Evolutionary conservation across 2,888 invertebrate species (phyloP), one percentile per base, ranked within the genome.

Genomic region (Opisthograptis luteolata): DNA sequence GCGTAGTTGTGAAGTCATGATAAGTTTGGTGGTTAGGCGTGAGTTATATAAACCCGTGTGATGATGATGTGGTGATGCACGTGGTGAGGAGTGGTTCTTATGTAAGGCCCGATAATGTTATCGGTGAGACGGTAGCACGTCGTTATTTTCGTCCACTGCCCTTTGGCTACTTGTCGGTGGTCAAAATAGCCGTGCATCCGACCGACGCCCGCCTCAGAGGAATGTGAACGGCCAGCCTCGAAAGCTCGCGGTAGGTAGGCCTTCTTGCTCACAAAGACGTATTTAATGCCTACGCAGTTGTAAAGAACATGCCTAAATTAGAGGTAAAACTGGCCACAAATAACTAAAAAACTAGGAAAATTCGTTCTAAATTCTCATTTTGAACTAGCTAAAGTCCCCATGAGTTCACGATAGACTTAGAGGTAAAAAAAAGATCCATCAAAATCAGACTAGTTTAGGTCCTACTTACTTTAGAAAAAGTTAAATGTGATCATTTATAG

Each of bases 41-140:
- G 36, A 44, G 61, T 59, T 59, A 58, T 13, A 36, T 36, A 41
- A 45, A 46, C 15, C 36, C 36, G 34, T 44, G 47, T 62, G 60
- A 56, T 60, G 56, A 55, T 57, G 37, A 32, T 49, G 42, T 61
- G 64, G 58, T 64, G 64, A 36, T 73, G 73, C 80, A 79, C 78
- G 80, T 81, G 79, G 70, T 66, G 57, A 63, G 58, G 59, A 58
- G 50, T 66, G 10, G 14, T 63, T 53, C 71, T 82, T 84, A 82
- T 81, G 71, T 83, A 84, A 85, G 79, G 60, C 51, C 54, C 66
- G 76, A 82, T 83, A 79, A 76, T 73, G 71, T 76, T 80, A 76
- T 76, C 76, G 64, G 57, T 46, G 56, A 60, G 64, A 64, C 61
- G 52, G 57, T 47, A 54, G 60, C 62, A 27, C 12, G 24, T 61